Conservation (phyloP, 1,140 invertebrate genomes). For the Pseudomyrmex concolor region DNA sequence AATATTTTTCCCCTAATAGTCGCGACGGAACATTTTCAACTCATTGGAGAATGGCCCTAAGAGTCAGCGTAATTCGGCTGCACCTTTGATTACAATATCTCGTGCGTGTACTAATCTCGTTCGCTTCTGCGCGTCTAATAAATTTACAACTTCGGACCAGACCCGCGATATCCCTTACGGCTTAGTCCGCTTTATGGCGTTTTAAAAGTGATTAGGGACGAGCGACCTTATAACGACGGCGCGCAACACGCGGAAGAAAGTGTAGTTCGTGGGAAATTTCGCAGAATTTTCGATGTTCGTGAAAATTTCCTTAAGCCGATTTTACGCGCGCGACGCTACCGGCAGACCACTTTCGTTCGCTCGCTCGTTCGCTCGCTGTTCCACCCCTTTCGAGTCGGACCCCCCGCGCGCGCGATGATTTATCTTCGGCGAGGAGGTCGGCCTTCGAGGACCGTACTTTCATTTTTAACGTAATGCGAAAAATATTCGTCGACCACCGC, state of each 20-base stretch:
- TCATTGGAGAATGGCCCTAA: too few relatives aligned
- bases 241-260: background rate
- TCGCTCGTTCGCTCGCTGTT: background rate
- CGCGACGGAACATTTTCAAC: too few relatives aligned
- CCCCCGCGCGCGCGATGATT: constrained; percentile 23
- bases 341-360: background rate
- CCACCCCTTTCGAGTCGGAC: constrained; percentile 10
- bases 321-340: background rate
- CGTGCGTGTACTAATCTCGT: constrained; percentile 63
- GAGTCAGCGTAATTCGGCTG: constrained; percentile 4
- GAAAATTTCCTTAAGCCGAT: constrained; percentile 35
- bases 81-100: constrained; percentile 42
- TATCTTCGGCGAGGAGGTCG: constrained; percentile 28
- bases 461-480: constrained; percentile 59
- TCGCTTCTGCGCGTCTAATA: constrained; percentile 66
- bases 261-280: background rate
- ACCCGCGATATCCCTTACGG: constrained; percentile 67
- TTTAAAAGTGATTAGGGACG: constrained; percentile 76
- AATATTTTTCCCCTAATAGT: too few relatives aligned
- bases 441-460: constrained; percentile 58
- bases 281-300: constrained; percentile 17
- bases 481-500: constrained; percentile 41
- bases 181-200: constrained; percentile 73
- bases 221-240: constrained; percentile 3
- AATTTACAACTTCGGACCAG: constrained; percentile 77